A percentile compares a stretch with the other conserved stretches of the same genome.
phyloP scores from a whole-genome alignment of 37 sponge, comb jelly and placozoan species.

The Beroe ovata region DNA sequence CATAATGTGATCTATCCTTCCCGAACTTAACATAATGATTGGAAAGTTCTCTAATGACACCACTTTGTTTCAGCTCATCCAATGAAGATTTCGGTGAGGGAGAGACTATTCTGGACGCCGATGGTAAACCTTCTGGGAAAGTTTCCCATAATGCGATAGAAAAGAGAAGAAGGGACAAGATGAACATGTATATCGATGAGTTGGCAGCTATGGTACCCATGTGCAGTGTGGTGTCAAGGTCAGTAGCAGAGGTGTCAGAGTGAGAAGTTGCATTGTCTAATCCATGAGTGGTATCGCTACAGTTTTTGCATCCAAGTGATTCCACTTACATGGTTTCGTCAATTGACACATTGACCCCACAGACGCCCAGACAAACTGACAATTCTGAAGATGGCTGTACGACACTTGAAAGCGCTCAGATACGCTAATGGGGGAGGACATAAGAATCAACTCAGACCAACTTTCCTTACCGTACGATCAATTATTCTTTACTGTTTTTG shows the following conservation, averaged over 20 bases:
- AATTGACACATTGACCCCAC: no score
- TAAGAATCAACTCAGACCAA: conserved; percentile 52
- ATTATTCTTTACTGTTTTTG: no score
- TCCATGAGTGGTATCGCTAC: no score
- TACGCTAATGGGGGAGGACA: conserved; percentile 69
- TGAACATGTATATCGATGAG: conserved; percentile 87
- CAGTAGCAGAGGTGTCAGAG: no score
- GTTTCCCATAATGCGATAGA: conserved; percentile 86
- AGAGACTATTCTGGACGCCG: conserved; percentile 19
- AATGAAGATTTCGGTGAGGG: conserved; percentile 22
- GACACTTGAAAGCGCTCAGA: conserved; percentile 87
- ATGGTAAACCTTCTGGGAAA: conserved; percentile 58
- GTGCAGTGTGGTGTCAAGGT: conserved; percentile 79
- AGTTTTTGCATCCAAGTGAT: no score
- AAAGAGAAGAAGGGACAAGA: conserved; percentile 82
- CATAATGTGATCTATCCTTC: no score
- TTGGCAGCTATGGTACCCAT: conserved; percentile 90
- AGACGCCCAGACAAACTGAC: conserved; percentile 83
- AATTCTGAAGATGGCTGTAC: conserved; percentile 87
- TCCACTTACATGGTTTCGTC: no score
- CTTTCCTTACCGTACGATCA: conserved; percentile 40
- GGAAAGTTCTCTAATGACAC: no score
- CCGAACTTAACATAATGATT: no score
- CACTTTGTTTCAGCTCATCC: conserved; percentile 1
- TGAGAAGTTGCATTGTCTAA: no score